Conservation (phyloP, 2,888 invertebrate genomes). For the Microdon myrmicae region DNA sequence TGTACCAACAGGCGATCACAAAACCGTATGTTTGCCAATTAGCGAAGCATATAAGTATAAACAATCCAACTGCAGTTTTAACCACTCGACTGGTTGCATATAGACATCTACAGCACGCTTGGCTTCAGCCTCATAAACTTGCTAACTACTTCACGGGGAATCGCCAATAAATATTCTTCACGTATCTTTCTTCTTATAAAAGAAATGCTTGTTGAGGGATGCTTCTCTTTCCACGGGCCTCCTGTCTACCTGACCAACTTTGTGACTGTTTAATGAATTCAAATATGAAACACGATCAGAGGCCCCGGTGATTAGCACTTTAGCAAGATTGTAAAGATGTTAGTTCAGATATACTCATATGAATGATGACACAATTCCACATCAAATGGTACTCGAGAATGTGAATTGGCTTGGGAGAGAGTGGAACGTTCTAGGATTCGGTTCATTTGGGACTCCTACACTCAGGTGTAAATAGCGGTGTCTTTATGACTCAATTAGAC, state of each 20-base stretch:
- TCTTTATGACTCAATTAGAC: no score
- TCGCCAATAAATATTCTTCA: no score
- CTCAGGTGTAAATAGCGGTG: no score
- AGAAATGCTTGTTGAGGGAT: constrained; percentile 1
- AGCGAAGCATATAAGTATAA: constrained; percentile 38
- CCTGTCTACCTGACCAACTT: constrained; percentile 8
- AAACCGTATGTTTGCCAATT: constrained; percentile 36
- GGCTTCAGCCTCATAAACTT: constrained; percentile 40
- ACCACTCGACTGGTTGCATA: constrained; percentile 39
- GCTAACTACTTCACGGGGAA: constrained; percentile 35
- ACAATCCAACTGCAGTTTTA: constrained; percentile 47
- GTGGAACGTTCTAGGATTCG: no score
- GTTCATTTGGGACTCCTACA: no score
- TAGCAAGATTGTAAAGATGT: no score
- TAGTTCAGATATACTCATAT: no score
- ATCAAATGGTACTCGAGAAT: no score
- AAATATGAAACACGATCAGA: no score
- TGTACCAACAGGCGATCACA: constrained; percentile 7
- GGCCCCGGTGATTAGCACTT: no score
- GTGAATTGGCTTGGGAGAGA: no score
- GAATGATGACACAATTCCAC: no score
- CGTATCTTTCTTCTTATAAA: not conserved
- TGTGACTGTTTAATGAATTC: constrained; percentile 6
- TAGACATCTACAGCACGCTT: constrained; percentile 5
- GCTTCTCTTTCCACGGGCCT: constrained; percentile 8